Conservation (phyloP, 1,140 invertebrate genomes). For the Adelges cooleyi region DNA sequence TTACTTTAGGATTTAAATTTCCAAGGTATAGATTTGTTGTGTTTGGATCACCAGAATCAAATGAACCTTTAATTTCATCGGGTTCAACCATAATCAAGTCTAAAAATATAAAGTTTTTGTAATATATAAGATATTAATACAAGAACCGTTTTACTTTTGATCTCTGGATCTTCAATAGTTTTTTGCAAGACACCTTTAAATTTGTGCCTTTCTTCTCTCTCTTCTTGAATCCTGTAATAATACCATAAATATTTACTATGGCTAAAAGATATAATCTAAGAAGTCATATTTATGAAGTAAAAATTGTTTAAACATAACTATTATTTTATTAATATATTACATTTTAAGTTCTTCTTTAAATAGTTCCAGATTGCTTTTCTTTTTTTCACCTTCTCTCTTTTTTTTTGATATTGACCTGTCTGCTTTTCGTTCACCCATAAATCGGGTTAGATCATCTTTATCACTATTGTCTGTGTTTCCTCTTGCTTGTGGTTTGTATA, state of each 20-base stretch:
- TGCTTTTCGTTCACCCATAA: constrained; percentile 43
- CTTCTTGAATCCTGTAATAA: constrained; percentile 84
- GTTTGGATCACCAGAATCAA: constrained; percentile 88
- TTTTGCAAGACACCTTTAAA: constrained; percentile 57
- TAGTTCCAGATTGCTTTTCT: constrained; percentile 92
- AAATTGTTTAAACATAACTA: constrained; percentile 32
- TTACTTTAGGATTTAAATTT: constrained; percentile 90
- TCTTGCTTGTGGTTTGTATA: constrained; percentile 72
- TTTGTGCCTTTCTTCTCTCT: constrained; percentile 90
- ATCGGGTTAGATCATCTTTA: constrained; percentile 21
- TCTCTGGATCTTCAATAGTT: constrained; percentile 36
- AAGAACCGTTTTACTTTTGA: constrained; percentile 21
- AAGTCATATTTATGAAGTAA: constrained; percentile 35
- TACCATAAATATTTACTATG: neutral
- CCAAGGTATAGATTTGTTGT: constrained; percentile 97
- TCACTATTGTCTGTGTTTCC: constrained; percentile 2
- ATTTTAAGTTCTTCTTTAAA: constrained; percentile 92
- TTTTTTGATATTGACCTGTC: constrained; percentile 60
- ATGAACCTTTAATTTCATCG: constrained; percentile 51
- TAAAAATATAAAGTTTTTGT: constrained; percentile 13
- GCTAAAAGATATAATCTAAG: neutral
- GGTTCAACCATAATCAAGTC: constrained; percentile 20
- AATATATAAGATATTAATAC: neutral
- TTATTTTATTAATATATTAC: constrained; percentile 40
- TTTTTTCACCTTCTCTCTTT: constrained; percentile 74